A percentile compares a stretch with the other conserved stretches of the same genome.
These are phyloP conservation scores for Koerneria pararmatus DNA, from an alignment of 2,888 invertebrate genomes.

Conservation along the genomic window DNA sequence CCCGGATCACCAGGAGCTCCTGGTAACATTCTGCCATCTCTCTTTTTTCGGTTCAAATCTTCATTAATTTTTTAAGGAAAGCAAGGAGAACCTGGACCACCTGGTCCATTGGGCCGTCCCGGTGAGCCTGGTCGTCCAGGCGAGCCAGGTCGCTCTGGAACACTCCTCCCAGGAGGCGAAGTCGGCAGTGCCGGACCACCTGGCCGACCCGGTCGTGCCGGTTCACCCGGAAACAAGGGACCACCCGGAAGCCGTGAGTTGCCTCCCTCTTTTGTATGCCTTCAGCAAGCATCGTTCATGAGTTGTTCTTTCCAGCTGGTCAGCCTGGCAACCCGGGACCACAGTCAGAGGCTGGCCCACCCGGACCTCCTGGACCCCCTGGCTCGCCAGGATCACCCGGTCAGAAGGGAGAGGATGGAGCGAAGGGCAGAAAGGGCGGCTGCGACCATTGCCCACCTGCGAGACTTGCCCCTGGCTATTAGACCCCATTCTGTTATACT, in stretches of 20 bases:
- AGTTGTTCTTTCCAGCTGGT: too few relatives aligned
- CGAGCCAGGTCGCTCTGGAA: conserved; percentile 20
- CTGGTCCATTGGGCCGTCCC: conserved; percentile 16
- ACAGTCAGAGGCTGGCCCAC: conserved; percentile 12
- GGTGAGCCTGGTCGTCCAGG: conserved; percentile 12
- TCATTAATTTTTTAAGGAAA: too few relatives aligned
- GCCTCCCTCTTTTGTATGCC: not conserved
- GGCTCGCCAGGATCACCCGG: conserved; percentile 14
- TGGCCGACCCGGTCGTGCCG: conserved; percentile 22
- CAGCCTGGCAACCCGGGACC: too few relatives aligned
- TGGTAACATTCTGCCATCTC: too few relatives aligned
- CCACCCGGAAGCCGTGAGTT: conserved; percentile 14
- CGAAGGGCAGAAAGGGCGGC: conserved; percentile 21
- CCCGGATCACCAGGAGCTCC: conserved; percentile 17
- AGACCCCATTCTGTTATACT: too few relatives aligned
- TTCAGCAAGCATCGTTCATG: not conserved
- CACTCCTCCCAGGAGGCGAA: conserved; percentile 15
- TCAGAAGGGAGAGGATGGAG: conserved; percentile 21
- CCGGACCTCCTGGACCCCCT: conserved; percentile 4
- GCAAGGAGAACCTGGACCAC: conserved; percentile 19
- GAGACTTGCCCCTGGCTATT: conserved; percentile 28
- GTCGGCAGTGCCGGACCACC: conserved; percentile 6
- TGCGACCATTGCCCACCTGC: conserved; percentile 31
- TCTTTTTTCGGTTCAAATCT: too few relatives aligned
- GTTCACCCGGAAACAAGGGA: conserved; percentile 19